phyloP scores from a whole-genome alignment of 2,113 vertebrate genomes.

The Myotis davidii region DNA sequence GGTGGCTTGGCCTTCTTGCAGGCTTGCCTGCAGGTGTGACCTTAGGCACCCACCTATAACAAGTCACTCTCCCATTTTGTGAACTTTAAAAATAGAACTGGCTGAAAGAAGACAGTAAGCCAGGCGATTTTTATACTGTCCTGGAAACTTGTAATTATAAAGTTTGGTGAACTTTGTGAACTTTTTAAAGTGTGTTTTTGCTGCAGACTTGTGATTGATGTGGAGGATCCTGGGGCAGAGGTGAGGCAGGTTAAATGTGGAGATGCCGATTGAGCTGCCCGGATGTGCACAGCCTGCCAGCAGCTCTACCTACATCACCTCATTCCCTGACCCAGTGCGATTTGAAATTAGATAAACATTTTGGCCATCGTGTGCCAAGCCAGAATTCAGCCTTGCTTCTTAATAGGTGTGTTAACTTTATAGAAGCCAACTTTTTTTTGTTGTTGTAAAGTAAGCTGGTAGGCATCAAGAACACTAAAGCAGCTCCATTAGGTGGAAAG shows the following conservation, averaged over 20 bases:
- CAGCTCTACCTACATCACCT: not conserved
- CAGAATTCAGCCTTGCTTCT: not conserved
- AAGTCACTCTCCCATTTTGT: slow-evolving; percentile 70
- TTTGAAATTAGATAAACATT: slow-evolving; percentile 59
- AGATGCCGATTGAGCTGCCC: not conserved
- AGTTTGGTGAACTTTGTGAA: slow-evolving; percentile 59
- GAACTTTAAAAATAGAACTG: slow-evolving; percentile 71
- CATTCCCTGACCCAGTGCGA: not conserved
- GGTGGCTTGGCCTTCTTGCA: slow-evolving; percentile 82
- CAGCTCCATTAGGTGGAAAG: slow-evolving; percentile 62
- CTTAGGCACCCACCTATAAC: slow-evolving; percentile 78
- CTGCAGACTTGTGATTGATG: slow-evolving; percentile 39
- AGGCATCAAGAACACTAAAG: slow-evolving; percentile 29
- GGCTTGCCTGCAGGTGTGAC: slow-evolving; percentile 84
- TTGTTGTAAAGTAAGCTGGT: slow-evolving; percentile 41
- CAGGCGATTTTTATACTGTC: slow-evolving; percentile 54
- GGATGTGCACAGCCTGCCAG: not conserved
- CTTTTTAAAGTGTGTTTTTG: slow-evolving; percentile 49
- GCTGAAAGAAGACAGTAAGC: slow-evolving; percentile 51
- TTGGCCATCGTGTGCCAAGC: not conserved
- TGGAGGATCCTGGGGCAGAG: not conserved
- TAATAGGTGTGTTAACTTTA: slow-evolving; percentile 19
- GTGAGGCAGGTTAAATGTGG: not conserved
- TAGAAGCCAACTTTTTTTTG: slow-evolving; percentile 35
- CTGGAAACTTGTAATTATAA: slow-evolving; percentile 67